Evolutionary conservation across 2,888 invertebrate genomes (phyloP), one percentile per base, ranked within the genome.

Genomic region (Spilosoma lubricipeda): DNA sequence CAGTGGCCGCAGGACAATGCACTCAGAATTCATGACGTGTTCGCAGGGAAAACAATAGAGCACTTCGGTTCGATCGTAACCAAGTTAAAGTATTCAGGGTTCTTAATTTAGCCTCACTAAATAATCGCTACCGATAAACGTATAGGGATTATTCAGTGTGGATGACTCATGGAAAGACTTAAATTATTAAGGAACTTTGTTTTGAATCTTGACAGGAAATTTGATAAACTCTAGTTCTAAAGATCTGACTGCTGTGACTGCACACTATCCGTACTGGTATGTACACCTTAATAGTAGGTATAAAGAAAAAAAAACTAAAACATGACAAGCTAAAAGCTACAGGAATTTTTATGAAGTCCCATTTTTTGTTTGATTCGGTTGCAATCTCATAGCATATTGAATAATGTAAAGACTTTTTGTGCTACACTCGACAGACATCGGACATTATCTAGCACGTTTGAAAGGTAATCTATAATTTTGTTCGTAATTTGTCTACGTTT

Each of bases 1-100:
- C 86, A 84, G 78, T 81, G 30, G 42, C 70, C 80, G 81, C 84
- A 88, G 91, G 90, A 92, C 89, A 91, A 91, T 91, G 91, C 90
- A 91, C 90, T 90, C 88, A 85, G 85, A 89, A 90, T 92, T 86
- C 88, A 90, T 90, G 89, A 88, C 83, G 84, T 89, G 86, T 81
- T 86, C 78, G 82, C 87, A 84, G 80, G 84, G 82, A 89, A 90
- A 91, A 93, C 91, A 92, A 91, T 91, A 88, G 87, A 84, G 83
- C 84, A 86, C 86, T 83, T 84, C 78, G 77, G 77, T 80, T 85
- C 83, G 83, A 87, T 87, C 85, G 90, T 93, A 18, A 63, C 15
- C 91, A 90, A 90, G 84, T 23, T n/a, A 67, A 39, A 63, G 69
- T 70, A 85, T 77, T 82, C 76, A 75, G 75, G 76, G 77, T 82